Evolutionary conservation across 1,140 invertebrate genomes (phyloP), one percentile per base, ranked within the genome.

Genomic region (Diprion similis): DNA sequence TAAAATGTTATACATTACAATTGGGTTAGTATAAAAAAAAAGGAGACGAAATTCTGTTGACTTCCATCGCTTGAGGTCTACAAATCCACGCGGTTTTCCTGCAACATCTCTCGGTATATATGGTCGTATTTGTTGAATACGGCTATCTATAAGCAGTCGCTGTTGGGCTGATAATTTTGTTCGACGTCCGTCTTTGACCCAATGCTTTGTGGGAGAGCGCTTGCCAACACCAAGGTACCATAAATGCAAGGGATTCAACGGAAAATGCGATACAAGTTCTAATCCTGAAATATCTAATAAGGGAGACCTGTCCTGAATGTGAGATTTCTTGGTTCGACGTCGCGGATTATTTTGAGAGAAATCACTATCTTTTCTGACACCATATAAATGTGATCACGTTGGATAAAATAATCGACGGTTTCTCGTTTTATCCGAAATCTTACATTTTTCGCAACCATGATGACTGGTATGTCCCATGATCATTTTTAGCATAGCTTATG

Each of bases 401-500:
- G 48, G 48, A 51, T 51, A 51, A 51, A 51, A 51, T 15, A 51
- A 51, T 51, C 48, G 8, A 8, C 15, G 8, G 15, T 51, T 51
- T 15, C 48, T 51, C 8, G 15, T 15, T 51, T 10, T 51, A 15
- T 8, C 48, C 9, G 15, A 15, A 70, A 45, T 68, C 13, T 18
- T 51, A 73, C 76, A 78, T 46, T 73, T 70, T 47, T 73, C 59
- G 48, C 79, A 81, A 18, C 66, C 47, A 64, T 45, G 70, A 71
- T 67, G 71, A 11, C 68, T 68, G 13, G 71, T 64, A 19, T 76
- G 77, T 0, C 70, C 66, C 75, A 73, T 79, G 18, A 65, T 68
- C 24, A 73, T 74, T 51, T 75, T 76, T 8, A 78, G 68, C 73
- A 66, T 78, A 15, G 78, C 70, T 59, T 78, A 19, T 10, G 76